A percentile compares a stretch with the other conserved stretches of the same genome.
phyloP scores from a whole-genome alignment of 2,797 vertebrate species.

The Lepus townsendii region DNA sequence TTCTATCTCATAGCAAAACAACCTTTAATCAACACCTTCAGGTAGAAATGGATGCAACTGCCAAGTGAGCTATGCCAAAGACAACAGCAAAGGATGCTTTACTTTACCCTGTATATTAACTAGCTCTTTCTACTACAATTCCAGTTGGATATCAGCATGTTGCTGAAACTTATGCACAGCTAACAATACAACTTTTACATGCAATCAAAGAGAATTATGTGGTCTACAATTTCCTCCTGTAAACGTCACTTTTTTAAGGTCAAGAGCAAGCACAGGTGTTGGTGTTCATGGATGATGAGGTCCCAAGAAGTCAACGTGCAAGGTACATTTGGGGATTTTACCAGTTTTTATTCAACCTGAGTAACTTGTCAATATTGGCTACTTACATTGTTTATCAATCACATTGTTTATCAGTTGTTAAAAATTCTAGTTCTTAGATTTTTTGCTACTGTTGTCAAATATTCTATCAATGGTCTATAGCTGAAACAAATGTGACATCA shows the following conservation, averaged over 20 bases:
- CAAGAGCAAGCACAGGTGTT: not conserved
- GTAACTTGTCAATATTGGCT: not conserved
- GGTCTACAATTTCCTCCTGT: not conserved
- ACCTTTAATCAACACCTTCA: not conserved
- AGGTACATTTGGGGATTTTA: conserved; percentile 12
- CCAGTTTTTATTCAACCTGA: not conserved
- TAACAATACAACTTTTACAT: not conserved
- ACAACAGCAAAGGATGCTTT: not conserved
- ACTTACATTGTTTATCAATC: conserved; percentile 35
- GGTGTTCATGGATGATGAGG: not conserved
- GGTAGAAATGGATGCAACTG: not conserved
- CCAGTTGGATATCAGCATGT: not conserved
- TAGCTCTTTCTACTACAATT: not conserved
- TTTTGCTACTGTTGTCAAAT: conserved; percentile 53
- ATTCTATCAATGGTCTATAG: not conserved
- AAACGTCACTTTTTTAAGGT: not conserved
- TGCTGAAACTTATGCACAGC: not conserved
- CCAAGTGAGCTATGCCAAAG: not conserved
- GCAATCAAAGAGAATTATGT: not conserved
- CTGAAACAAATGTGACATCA: conserved; percentile 58
- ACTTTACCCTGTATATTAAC: not conserved
- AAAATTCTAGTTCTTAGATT: not conserved
- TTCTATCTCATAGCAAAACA: conserved; percentile 15
- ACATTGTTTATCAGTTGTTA: not conserved
- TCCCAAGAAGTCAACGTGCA: not conserved